These are phyloP conservation scores for Dascillus cervinus DNA, from an alignment of 2,888 invertebrate species.

Conservation along the genomic window DNA sequence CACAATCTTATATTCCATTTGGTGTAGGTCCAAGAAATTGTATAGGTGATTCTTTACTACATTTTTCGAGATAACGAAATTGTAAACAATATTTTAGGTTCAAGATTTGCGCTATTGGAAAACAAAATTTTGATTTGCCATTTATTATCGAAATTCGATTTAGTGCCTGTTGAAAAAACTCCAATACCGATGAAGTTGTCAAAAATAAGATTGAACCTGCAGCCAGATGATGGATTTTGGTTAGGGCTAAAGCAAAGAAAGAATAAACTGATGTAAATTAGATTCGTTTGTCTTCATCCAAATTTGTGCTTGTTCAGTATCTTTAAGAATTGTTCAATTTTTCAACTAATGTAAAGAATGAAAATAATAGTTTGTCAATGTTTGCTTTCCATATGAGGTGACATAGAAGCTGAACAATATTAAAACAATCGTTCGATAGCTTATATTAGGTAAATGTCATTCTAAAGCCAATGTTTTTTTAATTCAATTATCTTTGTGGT, in stretches of 20 bases:
- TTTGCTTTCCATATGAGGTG: too few species aligned
- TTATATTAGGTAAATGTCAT: too few species aligned
- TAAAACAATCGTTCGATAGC: too few species aligned
- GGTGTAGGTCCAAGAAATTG: conserved; percentile 43
- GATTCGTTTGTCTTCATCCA: too few species aligned
- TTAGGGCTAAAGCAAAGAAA: conserved; percentile 15
- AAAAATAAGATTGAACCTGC: conserved; percentile 34
- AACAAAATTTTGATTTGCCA: conserved; percentile 37
- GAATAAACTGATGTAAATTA: too few species aligned
- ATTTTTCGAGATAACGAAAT: neutral
- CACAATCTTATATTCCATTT: conserved; percentile 48
- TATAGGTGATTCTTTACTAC: conserved; percentile 28
- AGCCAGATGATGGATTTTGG: conserved; percentile 35
- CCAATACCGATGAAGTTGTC: conserved; percentile 24
- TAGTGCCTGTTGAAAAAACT: conserved; percentile 20
- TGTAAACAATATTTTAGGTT: conserved; percentile 23
- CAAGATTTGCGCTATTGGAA: conserved; percentile 36
- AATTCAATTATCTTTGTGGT: too few species aligned
- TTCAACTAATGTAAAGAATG: too few species aligned
- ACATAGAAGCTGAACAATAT: too few species aligned
- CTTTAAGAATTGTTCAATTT: too few species aligned
- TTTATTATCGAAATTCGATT: conserved; percentile 32
- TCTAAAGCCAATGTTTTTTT: too few species aligned
- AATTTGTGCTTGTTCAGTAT: too few species aligned
- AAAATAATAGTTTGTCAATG: too few species aligned